Evolutionary conservation across 2,113 vertebrate genomes (phyloP).

Genomic region (Andinoacara biseriatus): DNA sequence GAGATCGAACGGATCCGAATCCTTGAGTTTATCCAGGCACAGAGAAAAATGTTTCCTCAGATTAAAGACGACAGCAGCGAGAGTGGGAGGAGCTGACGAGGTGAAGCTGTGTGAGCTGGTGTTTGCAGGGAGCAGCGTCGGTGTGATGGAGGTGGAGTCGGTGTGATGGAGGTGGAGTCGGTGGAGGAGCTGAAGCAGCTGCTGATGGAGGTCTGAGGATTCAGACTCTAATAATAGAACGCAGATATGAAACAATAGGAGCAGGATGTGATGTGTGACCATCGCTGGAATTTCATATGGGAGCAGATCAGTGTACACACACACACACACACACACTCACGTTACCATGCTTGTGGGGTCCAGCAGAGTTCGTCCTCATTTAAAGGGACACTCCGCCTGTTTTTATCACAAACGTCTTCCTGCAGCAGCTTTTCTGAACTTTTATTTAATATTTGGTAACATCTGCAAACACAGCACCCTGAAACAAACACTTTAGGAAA

Average conservation of each 20-base stretch:
- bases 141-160: not conserved
- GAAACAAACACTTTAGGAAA: not conserved
- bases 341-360: not conserved
- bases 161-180: not conserved
- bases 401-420: not conserved
- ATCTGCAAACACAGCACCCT: too few relatives aligned
- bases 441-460: not conserved
- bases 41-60: not conserved
- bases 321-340: not conserved
- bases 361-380: not conserved
- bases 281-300: slow-evolving; percentile 77
- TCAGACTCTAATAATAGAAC: slow-evolving; percentile 65
- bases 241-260: slow-evolving; percentile 57
- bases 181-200: slow-evolving; percentile 32
- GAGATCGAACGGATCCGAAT: not conserved
- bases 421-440: not conserved
- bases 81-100: not conserved
- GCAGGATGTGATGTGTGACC: slow-evolving; percentile 56
- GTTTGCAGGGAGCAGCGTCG: not conserved
- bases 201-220: slow-evolving; percentile 43
- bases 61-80: not conserved
- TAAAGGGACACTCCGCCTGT: not conserved
- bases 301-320: slow-evolving; percentile 57
- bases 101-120: not conserved
- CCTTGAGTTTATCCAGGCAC: not conserved